phyloP scores from a whole-genome alignment of 2,888 invertebrate species.

The Drosophila mimetica region DNA sequence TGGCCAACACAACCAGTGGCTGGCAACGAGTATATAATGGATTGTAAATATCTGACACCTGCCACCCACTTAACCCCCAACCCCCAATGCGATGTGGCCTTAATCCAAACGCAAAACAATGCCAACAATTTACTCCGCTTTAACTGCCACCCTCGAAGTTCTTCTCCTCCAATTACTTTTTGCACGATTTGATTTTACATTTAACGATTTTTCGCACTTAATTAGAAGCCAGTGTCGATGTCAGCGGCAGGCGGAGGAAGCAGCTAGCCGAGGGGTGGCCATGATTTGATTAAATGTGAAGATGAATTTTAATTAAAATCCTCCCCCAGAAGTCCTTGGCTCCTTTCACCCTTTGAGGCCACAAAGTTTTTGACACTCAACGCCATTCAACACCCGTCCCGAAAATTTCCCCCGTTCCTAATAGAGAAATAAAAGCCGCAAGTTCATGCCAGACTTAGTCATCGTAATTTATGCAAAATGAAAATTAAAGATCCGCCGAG shows the following conservation, averaged over 20 bases:
- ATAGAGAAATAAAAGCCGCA: slow-evolving; percentile 79
- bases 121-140: slow-evolving; percentile 62
- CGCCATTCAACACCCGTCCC: slow-evolving; percentile 8
- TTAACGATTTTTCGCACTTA: slow-evolving; percentile 84
- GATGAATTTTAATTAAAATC: slow-evolving; percentile 85
- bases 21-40: slow-evolving; percentile 64
- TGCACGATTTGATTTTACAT: slow-evolving; percentile 84
- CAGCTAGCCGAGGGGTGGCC: slow-evolving; percentile 58
- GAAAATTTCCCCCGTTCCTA: slow-evolving; percentile 41
- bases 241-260: slow-evolving; percentile 64
- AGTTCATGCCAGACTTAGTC: slow-evolving; percentile 72
- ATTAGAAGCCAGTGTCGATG: slow-evolving; percentile 82
- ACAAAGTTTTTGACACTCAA: slow-evolving; percentile 47
- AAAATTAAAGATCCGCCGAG: slow-evolving; percentile 68
- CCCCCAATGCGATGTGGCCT: slow-evolving; percentile 62
- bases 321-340: not conserved
- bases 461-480: slow-evolving; percentile 80
- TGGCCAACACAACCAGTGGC: slow-evolving; percentile 47
- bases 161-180: slow-evolving; percentile 78
- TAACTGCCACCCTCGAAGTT: slow-evolving; percentile 51
- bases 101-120: slow-evolving; percentile 63
- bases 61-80: slow-evolving; percentile 28
- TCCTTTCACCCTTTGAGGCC: slow-evolving; percentile 16
- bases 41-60: slow-evolving; percentile 77
- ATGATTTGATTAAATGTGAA: slow-evolving; percentile 84